phyloP scores from a whole-genome alignment of 2,888 invertebrate genomes.

The Drosophila mettleri region DNA sequence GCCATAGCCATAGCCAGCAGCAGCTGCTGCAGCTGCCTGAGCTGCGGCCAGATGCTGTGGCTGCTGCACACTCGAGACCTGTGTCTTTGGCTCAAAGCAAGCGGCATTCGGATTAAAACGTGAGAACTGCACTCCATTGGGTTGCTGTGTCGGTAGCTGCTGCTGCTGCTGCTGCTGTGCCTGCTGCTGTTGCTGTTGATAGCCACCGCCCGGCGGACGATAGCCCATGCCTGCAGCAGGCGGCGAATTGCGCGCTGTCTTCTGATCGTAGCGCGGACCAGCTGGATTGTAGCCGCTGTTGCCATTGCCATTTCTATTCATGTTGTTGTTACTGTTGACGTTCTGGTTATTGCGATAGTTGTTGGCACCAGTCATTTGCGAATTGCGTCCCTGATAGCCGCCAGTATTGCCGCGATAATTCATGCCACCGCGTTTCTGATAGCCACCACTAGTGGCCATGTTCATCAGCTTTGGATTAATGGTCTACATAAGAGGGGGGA shows the following conservation, averaged over 20 bases:
- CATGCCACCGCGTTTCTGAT: slow-evolving; percentile 76
- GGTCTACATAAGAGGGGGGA: slow-evolving; percentile 84
- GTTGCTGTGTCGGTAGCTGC: slow-evolving; percentile 28
- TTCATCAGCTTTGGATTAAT: slow-evolving; percentile 95
- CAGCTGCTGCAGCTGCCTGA: slow-evolving; percentile 55
- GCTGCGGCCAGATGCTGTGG: slow-evolving; percentile 50
- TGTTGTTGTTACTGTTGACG: slow-evolving; percentile 55
- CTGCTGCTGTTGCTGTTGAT: slow-evolving; percentile 55
- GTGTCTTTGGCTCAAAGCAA: slow-evolving; percentile 69
- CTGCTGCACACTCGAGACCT: slow-evolving; percentile 48
- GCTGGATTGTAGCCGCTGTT: slow-evolving; percentile 47
- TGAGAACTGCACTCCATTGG: slow-evolving; percentile 59
- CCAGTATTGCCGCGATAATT: slow-evolving; percentile 70
- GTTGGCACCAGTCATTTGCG: slow-evolving; percentile 61
- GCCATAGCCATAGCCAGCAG: slow-evolving; percentile 60
- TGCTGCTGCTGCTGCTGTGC: slow-evolving; percentile 57
- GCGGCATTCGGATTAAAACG: slow-evolving; percentile 76
- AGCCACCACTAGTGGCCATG: slow-evolving; percentile 86
- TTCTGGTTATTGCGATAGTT: slow-evolving; percentile 63
- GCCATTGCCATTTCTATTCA: slow-evolving; percentile 41
- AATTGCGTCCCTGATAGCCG: slow-evolving; percentile 77
- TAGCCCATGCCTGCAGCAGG: slow-evolving; percentile 58
- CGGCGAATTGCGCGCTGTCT: slow-evolving; percentile 58
- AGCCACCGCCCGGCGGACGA: slow-evolving; percentile 51
- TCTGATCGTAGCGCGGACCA: slow-evolving; percentile 61